A percentile compares a stretch with the other conserved stretches of the same genome.
Evolutionary conservation across 2,797 vertebrate genomes (phyloP).

Genomic region (Enteromius paludinosus): DNA sequence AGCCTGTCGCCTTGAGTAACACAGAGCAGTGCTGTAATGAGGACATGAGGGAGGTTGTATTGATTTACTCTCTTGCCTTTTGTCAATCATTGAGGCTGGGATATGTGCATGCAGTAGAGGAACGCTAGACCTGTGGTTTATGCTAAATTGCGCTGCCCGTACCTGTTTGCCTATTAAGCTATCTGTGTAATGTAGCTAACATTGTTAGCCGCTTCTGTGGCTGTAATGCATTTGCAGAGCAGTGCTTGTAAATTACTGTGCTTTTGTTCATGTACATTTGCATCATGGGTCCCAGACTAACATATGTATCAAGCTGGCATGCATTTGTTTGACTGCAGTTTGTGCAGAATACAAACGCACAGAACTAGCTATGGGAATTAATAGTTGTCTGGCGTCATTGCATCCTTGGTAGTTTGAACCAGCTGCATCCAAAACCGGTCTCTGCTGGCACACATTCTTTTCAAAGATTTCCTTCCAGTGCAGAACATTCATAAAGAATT

Average conservation of each 20-base stretch:
- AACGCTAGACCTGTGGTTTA: conserved; percentile 25
- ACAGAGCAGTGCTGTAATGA: conserved; percentile 60
- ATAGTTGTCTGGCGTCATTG: neutral
- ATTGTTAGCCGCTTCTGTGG: conserved; percentile 38
- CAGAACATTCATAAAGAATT: conserved; percentile 62
- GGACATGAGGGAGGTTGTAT: conserved; percentile 57
- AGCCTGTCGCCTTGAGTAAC: conserved; percentile 58
- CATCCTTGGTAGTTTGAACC: conserved; percentile 5
- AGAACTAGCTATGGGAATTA: neutral
- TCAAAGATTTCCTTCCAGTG: conserved; percentile 47
- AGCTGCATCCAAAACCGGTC: conserved; percentile 20
- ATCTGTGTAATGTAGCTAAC: conserved; percentile 49
- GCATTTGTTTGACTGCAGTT: conserved; percentile 8
- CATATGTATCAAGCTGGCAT: neutral
- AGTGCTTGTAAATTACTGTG: conserved; percentile 4
- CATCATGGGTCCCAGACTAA: conserved; percentile 8
- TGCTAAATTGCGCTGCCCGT: conserved; percentile 41
- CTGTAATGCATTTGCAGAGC: neutral
- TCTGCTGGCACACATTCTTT: conserved; percentile 22
- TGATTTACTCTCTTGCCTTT: conserved; percentile 58
- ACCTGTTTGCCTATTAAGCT: conserved; percentile 55
- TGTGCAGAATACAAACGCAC: neutral
- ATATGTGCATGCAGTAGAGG: conserved; percentile 27
- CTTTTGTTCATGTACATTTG: conserved; percentile 14
- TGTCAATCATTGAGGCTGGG: conserved; percentile 58